Percentiles rank a stretch among this genome's conserved stretches.
Evolutionary conservation across 2,113 vertebrate genomes (phyloP).

Genomic region (Taurulus bubalis): DNA sequence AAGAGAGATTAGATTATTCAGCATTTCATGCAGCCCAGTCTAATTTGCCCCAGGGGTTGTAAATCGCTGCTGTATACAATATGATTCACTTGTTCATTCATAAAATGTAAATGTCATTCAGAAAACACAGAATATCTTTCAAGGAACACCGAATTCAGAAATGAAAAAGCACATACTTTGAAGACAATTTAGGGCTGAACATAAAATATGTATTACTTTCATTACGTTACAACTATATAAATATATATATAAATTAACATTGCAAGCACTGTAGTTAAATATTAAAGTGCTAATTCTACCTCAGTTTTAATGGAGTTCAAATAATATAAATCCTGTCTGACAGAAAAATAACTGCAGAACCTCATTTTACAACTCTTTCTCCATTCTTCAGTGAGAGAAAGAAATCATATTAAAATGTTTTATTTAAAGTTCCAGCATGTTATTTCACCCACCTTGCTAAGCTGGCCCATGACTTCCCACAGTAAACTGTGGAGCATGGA

Average conservation of each 20-base stretch:
- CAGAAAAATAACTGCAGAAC: conserved; percentile 5
- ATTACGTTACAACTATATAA: conserved; percentile 10
- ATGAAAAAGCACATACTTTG: conserved; percentile 1
- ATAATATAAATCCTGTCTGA: conserved; percentile 1
- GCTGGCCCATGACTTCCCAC: conserved; percentile 97
- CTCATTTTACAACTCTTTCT: not conserved
- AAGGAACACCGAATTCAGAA: not conserved
- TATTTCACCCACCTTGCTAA: conserved; percentile 89
- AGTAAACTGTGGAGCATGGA: conserved; percentile 95
- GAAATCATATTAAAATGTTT: conserved; percentile 11
- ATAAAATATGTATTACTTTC: conserved; percentile 19
- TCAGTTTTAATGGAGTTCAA: conserved; percentile 17
- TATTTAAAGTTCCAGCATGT: not conserved
- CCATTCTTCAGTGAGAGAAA: not conserved
- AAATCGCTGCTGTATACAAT: conserved; percentile 3
- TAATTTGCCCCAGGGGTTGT: no score
- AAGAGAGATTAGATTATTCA: not conserved
- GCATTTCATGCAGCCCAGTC: not conserved
- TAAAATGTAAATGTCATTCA: conserved; percentile 11
- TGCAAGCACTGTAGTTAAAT: conserved; percentile 10
- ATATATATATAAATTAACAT: conserved; percentile 6
- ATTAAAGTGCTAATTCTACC: conserved; percentile 27
- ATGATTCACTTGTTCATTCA: conserved; percentile 19
- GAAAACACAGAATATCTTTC: not conserved
- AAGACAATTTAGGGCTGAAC: not conserved